These are phyloP conservation scores for Erynnis tages DNA, from an alignment of 2,888 invertebrate genomes.

Conservation along the genomic window DNA sequence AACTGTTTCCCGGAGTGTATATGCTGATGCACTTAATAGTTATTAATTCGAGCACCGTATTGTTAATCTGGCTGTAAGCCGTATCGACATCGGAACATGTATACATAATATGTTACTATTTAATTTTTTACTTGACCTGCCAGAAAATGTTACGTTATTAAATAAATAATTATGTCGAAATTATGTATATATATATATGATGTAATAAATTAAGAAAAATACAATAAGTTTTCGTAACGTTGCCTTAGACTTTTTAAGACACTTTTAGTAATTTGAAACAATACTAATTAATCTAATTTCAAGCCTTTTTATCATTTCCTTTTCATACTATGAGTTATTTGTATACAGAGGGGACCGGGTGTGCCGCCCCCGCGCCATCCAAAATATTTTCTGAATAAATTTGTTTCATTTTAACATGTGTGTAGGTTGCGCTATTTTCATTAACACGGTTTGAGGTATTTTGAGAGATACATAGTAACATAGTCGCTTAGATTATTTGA, in stretches of 20 bases:
- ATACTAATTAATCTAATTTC: slow-evolving; percentile 54
- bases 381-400: slow-evolving; percentile 14
- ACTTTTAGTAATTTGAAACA: slow-evolving; percentile 52
- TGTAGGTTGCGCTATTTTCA: slow-evolving; percentile 67
- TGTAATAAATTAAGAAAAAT: slow-evolving; percentile 79
- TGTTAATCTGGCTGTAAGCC: slow-evolving; percentile 60
- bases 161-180: slow-evolving; percentile 73
- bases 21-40: slow-evolving; percentile 50
- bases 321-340: slow-evolving; percentile 27
- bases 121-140: slow-evolving; percentile 63
- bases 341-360: slow-evolving; percentile 29
- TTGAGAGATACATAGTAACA: slow-evolving; percentile 60
- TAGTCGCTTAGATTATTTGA: slow-evolving; percentile 67
- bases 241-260: slow-evolving; percentile 75
- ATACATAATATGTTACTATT: slow-evolving; percentile 56
- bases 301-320: slow-evolving; percentile 46
- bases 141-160: slow-evolving; percentile 72
- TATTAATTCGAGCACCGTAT: slow-evolving; percentile 50
- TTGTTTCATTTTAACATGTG: slow-evolving; percentile 60
- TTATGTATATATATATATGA: slow-evolving; percentile 81
- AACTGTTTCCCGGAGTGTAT: slow-evolving; percentile 41
- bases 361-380: slow-evolving; percentile 20
- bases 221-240: slow-evolving; percentile 77
- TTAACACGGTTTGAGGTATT: slow-evolving; percentile 72
- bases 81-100: slow-evolving; percentile 44